Evolutionary conservation across 2,888 invertebrate species (phyloP).

Genomic region (Nemotelus nigrinus): DNA sequence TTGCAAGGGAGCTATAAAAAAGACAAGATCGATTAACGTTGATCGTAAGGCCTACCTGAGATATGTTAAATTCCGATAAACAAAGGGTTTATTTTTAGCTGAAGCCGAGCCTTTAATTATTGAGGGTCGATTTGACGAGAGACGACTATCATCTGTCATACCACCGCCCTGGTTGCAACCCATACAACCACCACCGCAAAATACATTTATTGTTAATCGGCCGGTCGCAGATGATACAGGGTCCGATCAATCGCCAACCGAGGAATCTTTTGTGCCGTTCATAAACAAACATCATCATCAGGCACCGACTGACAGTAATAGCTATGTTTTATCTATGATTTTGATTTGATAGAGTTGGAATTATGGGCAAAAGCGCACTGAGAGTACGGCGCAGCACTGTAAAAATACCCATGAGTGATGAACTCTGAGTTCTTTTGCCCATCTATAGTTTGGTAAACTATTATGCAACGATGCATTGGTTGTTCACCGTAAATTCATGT

Average conservation of each 20-base stretch:
- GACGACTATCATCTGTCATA: conserved; percentile 68
- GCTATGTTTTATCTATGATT: neutral
- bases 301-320: conserved; percentile 48
- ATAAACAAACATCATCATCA: conserved; percentile 48
- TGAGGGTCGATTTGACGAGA: conserved; percentile 72
- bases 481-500: too few species aligned
- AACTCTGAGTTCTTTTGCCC: too few species aligned
- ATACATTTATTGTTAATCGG: conserved; percentile 62
- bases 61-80: neutral
- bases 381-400: too few species aligned
- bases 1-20: conserved; percentile 91
- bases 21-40: conserved; percentile 92
- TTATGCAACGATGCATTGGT: too few species aligned
- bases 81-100: conserved; percentile 52
- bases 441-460: too few species aligned
- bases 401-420: too few species aligned
- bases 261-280: conserved; percentile 54
- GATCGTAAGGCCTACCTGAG: conserved; percentile 73
- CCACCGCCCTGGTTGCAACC: conserved; percentile 64
- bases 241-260: conserved; percentile 65
- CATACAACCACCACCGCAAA: conserved; percentile 50
- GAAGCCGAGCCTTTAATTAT: conserved; percentile 82
- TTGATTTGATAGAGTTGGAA: too few species aligned
- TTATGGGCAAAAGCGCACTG: too few species aligned
- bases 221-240: conserved; percentile 52